Evolutionary conservation across 2,888 invertebrate species (phyloP).

Genomic region (Anodontia alba): DNA sequence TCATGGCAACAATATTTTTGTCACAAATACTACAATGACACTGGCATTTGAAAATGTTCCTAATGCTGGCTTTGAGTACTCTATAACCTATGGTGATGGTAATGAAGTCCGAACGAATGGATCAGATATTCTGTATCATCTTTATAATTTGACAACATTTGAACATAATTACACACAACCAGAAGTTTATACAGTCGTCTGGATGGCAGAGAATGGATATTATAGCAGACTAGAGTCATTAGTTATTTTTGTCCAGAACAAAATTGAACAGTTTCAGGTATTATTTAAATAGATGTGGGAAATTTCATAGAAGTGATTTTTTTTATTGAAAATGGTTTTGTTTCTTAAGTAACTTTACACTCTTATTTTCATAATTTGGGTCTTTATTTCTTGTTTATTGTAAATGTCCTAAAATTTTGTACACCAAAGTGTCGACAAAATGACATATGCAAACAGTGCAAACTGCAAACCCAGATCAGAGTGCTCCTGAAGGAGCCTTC

Average conservation of each 20-base stretch:
- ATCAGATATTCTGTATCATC: slow-evolving; percentile 29
- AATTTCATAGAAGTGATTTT: no score
- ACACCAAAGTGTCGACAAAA: no score
- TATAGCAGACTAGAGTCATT: not conserved
- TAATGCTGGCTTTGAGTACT: slow-evolving; percentile 46
- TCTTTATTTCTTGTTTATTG: no score
- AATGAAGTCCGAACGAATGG: slow-evolving; percentile 4
- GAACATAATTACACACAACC: slow-evolving; percentile 36
- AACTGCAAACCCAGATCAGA: no score
- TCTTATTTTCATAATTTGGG: no score
- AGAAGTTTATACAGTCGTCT: slow-evolving; percentile 36
- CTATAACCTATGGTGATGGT: slow-evolving; percentile 50
- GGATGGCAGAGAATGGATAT: slow-evolving; percentile 47
- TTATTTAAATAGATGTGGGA: not conserved
- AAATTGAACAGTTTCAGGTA: not conserved
- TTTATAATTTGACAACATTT: slow-evolving; percentile 40
- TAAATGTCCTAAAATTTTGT: no score
- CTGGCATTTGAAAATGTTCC: slow-evolving; percentile 48
- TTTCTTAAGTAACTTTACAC: no score
- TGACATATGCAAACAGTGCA: no score
- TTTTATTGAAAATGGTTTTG: no score
- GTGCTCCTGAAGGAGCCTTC: no score
- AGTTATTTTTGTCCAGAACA: not conserved
- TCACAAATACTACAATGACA: slow-evolving; percentile 44
- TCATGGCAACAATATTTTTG: slow-evolving; percentile 35